Evolutionary conservation across 2,888 invertebrate genomes (phyloP), one percentile per base, ranked within the genome.

Genomic region (Petrolisthes manimaculis): DNA sequence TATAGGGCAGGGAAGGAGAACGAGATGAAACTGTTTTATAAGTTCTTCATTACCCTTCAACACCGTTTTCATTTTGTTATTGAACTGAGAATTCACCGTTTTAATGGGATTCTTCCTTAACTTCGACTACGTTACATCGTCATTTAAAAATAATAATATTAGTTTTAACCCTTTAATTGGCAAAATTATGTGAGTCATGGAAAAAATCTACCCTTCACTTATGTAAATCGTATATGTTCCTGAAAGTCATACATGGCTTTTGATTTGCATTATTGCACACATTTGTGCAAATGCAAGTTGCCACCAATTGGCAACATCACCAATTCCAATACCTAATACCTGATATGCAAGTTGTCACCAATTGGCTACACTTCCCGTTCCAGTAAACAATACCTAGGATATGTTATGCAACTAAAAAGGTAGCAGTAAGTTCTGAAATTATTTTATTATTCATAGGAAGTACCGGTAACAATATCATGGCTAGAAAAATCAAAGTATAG

Each of bases 261-360:
- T 9, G 61, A 61, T 61, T 61, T 61, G 14, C 61, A 61, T 61
- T 61, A 9, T 74, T 74, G 21, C 74, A 5, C 8, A 74, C 6
- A 74, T 74, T 74, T 74, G 18, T 74, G n/a, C 74, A 74, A 21
- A n/a, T 74, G 74, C 74, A n/a, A 74, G 74, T 74, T 74, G 74
- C n/a, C 74, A 74, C 74, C 74, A 74, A 74, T 21, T 74, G 74
- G 74, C 74, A 74, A 74, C 74, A 74, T n/a, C n/a, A n/a, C 74
- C 74, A 5, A n/a, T 74, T 74, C 67, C 67, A 12, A 14, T 61
- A 61, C 14, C 8, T 14, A 61, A 61, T 61, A 61, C 67, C 67
- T 61, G 67, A n/a, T n/a, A 12, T 61, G 67, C 67, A 61, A 61
- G 67, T 61, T 61, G 67, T 61, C 67, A 61, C 67, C 67, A 61